phyloP scores from a whole-genome alignment of 2,888 invertebrate species.

The Mycalesis mineus region DNA sequence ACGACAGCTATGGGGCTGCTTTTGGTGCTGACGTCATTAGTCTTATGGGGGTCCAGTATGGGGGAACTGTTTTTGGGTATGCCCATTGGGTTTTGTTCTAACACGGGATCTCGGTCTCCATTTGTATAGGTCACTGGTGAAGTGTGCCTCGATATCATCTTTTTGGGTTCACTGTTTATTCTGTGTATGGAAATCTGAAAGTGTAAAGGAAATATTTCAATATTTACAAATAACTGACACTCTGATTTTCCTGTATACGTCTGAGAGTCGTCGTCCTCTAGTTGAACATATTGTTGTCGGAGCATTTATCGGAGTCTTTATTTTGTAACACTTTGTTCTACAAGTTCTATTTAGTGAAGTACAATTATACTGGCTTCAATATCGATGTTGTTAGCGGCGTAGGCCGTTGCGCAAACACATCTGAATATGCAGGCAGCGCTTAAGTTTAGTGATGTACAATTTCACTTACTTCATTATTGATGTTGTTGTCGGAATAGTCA shows the following conservation, averaged over 20 bases:
- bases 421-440: neutral
- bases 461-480: conserved; percentile 58
- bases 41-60: conserved; percentile 69
- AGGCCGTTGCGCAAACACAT: too few species aligned
- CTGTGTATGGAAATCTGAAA: conserved; percentile 69
- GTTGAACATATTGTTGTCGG: too few species aligned
- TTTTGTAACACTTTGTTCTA: too few species aligned
- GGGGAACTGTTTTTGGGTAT: conserved; percentile 73
- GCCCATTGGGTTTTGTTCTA: conserved; percentile 56
- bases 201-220: neutral
- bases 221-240: neutral
- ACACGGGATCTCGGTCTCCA: conserved; percentile 55
- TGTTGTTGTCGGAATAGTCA: conserved; percentile 61
- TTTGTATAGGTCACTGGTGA: conserved; percentile 67
- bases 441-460: too few species aligned
- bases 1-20: conserved; percentile 80
- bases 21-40: conserved; percentile 62
- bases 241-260: neutral
- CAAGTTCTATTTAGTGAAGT: too few species aligned
- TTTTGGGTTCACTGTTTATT: conserved; percentile 69
- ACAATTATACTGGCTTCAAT: conserved; percentile 55
- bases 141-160: conserved; percentile 72
- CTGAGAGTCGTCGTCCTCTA: too few species aligned
- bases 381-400: conserved; percentile 57
- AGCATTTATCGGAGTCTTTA: too few species aligned